Conservation (phyloP, 2,888 invertebrate species). For the Aproaerema taeniolella region DNA sequence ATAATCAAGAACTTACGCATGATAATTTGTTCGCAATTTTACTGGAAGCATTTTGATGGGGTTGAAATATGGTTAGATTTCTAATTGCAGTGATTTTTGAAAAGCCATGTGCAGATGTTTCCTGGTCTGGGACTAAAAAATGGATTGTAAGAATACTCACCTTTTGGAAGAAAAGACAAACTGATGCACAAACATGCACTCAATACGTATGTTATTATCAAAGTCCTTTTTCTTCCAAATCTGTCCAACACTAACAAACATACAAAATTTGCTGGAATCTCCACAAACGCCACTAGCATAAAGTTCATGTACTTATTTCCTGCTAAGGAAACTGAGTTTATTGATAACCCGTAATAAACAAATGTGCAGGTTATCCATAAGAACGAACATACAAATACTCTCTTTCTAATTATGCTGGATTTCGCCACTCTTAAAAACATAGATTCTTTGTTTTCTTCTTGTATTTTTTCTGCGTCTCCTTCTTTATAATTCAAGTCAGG, state of each 20-base stretch:
- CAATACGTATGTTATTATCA: slow-evolving; percentile 79
- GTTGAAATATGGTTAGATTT: too few species aligned
- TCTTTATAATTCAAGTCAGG: slow-evolving; percentile 23
- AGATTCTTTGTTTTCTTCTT: slow-evolving; percentile 29
- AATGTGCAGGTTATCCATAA: slow-evolving; percentile 89
- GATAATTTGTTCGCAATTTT: too few species aligned
- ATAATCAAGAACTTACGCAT: too few species aligned
- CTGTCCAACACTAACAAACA: slow-evolving; percentile 80
- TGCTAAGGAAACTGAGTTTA: slow-evolving; percentile 85
- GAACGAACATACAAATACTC: slow-evolving; percentile 81
- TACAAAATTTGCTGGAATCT: slow-evolving; percentile 84
- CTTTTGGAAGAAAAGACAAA: slow-evolving; percentile 77
- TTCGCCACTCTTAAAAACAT: slow-evolving; percentile 62
- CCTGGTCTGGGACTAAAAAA: too few species aligned
- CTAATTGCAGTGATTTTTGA: too few species aligned
- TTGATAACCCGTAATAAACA: slow-evolving; percentile 87
- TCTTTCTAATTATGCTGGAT: slow-evolving; percentile 72
- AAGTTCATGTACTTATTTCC: slow-evolving; percentile 89
- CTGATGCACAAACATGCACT: slow-evolving; percentile 80
- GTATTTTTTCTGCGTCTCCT: slow-evolving; percentile 19
- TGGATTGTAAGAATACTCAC: too few species aligned
- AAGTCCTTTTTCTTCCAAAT: slow-evolving; percentile 80
- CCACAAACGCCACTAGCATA: slow-evolving; percentile 79
- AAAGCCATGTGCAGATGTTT: too few species aligned
- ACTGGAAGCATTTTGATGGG: too few species aligned